A percentile compares a stretch with the other conserved stretches of the same genome.
Conservation (phyloP, 2,113 vertebrate genomes). For the Poeciliopsis retropinna region DNA sequence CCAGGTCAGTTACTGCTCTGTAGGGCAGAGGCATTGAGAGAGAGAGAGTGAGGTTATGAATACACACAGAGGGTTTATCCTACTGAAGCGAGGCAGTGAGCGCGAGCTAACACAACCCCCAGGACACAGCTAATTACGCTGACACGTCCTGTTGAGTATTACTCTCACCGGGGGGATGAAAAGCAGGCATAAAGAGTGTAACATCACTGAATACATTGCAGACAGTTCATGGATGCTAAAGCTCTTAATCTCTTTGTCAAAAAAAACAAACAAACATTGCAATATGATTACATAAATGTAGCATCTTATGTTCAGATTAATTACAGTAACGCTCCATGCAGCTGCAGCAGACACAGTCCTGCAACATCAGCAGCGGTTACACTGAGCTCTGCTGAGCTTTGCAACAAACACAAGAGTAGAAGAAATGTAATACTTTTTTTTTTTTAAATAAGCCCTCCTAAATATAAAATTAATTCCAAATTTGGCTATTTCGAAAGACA, state of each 20-base stretch:
- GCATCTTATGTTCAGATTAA: slow-evolving; percentile 37
- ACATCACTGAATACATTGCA: slow-evolving; percentile 8
- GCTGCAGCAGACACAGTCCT: slow-evolving; percentile 12
- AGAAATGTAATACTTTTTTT: not conserved
- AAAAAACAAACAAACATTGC: not conserved
- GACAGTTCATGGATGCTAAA: slow-evolving; percentile 27
- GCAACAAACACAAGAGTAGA: not conserved
- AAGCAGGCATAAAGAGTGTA: slow-evolving; percentile 18
- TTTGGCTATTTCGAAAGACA: not conserved
- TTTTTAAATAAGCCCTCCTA: not conserved
- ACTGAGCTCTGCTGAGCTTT: slow-evolving; percentile 3
- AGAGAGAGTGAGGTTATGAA: slow-evolving; percentile 19
- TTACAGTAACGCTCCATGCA: slow-evolving; percentile 33
- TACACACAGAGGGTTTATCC: slow-evolving; percentile 41
- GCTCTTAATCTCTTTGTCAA: slow-evolving; percentile 30
- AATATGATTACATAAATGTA: slow-evolving; percentile 48
- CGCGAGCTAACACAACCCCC: slow-evolving; percentile 47
- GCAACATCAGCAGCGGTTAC: not conserved
- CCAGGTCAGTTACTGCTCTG: slow-evolving; percentile 8
- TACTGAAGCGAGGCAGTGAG: slow-evolving; percentile 47
- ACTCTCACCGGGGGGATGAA: slow-evolving; percentile 30
- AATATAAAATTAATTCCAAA: not conserved
- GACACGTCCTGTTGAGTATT: slow-evolving; percentile 49
- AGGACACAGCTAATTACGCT: slow-evolving; percentile 63
- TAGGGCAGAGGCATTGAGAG: not conserved